Conservation (phyloP, 2,113 vertebrate genomes). For the Lagenorhynchus albirostris region DNA sequence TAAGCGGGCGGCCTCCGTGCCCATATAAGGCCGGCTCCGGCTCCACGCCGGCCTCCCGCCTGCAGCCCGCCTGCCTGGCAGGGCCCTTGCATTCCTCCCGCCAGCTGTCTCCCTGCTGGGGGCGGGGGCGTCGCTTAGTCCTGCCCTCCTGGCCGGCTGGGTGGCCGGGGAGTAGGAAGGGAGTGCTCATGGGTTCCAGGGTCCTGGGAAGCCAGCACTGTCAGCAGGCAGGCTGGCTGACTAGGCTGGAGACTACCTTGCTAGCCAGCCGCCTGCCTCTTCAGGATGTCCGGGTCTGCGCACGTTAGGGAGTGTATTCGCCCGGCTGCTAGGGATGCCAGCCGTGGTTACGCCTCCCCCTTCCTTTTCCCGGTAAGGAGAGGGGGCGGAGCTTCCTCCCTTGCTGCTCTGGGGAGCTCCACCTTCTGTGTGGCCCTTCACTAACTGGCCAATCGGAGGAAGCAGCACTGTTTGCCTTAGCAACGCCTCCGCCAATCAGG, state of each 20-base stretch:
- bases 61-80: constrained; percentile 69
- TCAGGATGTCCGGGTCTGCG: constrained; percentile 19
- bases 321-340: constrained; percentile 34
- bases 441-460: constrained; percentile 46
- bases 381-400: constrained; percentile 63
- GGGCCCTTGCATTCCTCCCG: constrained; percentile 70
- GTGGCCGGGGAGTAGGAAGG: constrained; percentile 42
- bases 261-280: constrained; percentile 25
- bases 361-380: constrained; percentile 65
- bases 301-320: constrained; percentile 5
- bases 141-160: constrained; percentile 39
- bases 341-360: constrained; percentile 62
- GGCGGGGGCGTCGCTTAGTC: constrained; percentile 64
- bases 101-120: constrained; percentile 72
- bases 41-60: constrained; percentile 89
- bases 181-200: neutral
- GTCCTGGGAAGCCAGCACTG: constrained; percentile 24
- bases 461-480: constrained; percentile 74
- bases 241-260: neutral
- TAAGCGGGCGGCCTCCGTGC: constrained; percentile 97
- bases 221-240: neutral
- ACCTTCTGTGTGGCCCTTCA: constrained; percentile 54
- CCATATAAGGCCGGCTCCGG: constrained; percentile 99
- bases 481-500: constrained; percentile 69
- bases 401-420: constrained; percentile 44